A percentile compares a stretch with the other conserved stretches of the same genome.
phyloP scores from a whole-genome alignment of 2,797 vertebrate species.

The Cheirogaleus major region DNA sequence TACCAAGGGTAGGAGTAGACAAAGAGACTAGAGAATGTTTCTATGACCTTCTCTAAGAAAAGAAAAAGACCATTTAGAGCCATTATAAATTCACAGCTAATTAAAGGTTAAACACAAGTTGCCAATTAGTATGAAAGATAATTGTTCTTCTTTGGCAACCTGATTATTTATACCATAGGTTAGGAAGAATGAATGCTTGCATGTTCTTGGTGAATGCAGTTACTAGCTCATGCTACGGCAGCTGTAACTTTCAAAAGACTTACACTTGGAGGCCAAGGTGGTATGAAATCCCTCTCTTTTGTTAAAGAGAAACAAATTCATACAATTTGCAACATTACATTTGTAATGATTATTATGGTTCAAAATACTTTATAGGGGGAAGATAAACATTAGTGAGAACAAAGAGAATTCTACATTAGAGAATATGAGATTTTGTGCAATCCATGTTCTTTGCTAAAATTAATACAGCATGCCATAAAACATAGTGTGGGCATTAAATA shows the following conservation, averaged over 20 bases:
- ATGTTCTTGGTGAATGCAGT: slow-evolving; percentile 76
- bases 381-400: background rate
- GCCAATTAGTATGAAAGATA: slow-evolving; percentile 86
- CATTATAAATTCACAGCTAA: slow-evolving; percentile 85
- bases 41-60: slow-evolving; percentile 83
- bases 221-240: slow-evolving; percentile 62
- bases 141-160: slow-evolving; percentile 84
- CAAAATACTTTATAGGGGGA: background rate
- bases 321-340: background rate
- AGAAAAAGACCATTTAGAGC: slow-evolving; percentile 76
- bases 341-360: background rate
- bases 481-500: background rate
- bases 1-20: background rate
- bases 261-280: slow-evolving; percentile 70
- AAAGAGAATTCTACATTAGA: background rate
- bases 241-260: slow-evolving; percentile 73
- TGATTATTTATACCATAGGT: slow-evolving; percentile 81
- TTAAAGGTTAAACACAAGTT: slow-evolving; percentile 87
- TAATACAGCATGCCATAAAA: background rate
- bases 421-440: background rate
- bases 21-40: slow-evolving; percentile 71
- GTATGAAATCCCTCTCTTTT: slow-evolving; percentile 55
- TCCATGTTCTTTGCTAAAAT: background rate
- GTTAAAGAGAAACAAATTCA: background rate
- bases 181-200: slow-evolving; percentile 76